Evolutionary conservation across 2,797 vertebrate species (phyloP).

Genomic region (Brachyalestes nurse): DNA sequence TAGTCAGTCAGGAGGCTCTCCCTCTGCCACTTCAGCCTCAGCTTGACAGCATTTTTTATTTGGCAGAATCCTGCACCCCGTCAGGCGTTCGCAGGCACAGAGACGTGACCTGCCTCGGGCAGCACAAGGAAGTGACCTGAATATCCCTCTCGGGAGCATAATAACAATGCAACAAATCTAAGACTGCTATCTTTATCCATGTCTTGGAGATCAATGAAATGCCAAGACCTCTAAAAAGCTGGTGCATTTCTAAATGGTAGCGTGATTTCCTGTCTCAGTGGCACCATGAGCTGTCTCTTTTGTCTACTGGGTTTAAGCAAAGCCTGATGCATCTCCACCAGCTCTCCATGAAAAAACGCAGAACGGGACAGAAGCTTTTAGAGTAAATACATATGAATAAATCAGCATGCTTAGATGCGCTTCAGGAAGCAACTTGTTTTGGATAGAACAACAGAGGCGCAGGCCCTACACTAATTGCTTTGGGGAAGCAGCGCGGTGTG

Average conservation of each 20-base stretch:
- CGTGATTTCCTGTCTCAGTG: slow-evolving; percentile 27
- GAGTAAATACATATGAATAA: slow-evolving; percentile 80
- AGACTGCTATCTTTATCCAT: neutral
- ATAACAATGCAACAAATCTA: slow-evolving; percentile 14
- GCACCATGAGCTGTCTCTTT: slow-evolving; percentile 24
- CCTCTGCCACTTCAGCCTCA: neutral
- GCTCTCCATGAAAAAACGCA: slow-evolving; percentile 30
- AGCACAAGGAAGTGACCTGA: slow-evolving; percentile 21
- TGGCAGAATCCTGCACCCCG: neutral
- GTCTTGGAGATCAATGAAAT: slow-evolving; percentile 15
- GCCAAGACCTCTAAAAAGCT: neutral
- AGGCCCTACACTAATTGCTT: slow-evolving; percentile 78
- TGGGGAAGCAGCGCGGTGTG: slow-evolving; percentile 69
- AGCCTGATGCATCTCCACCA: slow-evolving; percentile 58
- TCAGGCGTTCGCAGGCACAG: slow-evolving; percentile 4
- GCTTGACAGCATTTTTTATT: slow-evolving; percentile 3
- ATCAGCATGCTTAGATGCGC: slow-evolving; percentile 75
- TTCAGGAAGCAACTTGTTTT: slow-evolving; percentile 79
- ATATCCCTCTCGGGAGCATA: slow-evolving; percentile 16
- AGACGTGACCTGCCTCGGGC: slow-evolving; percentile 5
- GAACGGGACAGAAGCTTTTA: slow-evolving; percentile 53
- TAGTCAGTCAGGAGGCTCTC: neutral
- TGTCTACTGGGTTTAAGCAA: slow-evolving; percentile 61
- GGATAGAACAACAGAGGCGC: slow-evolving; percentile 76
- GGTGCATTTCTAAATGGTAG: slow-evolving; percentile 20